phyloP scores from a whole-genome alignment of 2,113 vertebrate genomes.

The Phocoena phocoena region DNA sequence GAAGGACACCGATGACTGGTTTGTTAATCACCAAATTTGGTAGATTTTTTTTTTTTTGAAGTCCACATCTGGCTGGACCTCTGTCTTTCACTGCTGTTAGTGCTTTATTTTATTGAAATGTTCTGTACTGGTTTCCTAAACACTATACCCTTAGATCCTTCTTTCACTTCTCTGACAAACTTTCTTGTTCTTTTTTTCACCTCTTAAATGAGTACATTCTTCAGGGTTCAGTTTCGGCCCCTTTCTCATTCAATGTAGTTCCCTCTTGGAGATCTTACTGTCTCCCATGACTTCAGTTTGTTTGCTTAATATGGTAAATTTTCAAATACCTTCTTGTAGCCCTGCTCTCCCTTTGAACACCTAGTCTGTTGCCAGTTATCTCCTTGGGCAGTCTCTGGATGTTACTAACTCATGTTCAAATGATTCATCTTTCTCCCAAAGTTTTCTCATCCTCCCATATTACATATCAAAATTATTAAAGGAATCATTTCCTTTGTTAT shows the following conservation, averaged over 20 bases:
- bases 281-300: not conserved
- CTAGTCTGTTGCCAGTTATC: not conserved
- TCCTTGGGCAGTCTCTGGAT: not conserved
- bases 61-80: not conserved
- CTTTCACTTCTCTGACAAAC: not conserved
- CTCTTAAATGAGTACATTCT: not conserved
- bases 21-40: not conserved
- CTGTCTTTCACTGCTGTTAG: not conserved
- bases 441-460: not conserved
- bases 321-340: not conserved
- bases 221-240: not conserved
- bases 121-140: not conserved
- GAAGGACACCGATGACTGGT: not conserved
- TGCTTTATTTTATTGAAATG: not conserved
- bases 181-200: not conserved
- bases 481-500: not conserved
- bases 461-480: not conserved
- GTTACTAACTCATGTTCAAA: not conserved
- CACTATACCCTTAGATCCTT: not conserved
- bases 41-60: not conserved
- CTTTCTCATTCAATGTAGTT: not conserved
- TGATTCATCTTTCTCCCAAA: not conserved
- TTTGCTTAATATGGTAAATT: not conserved
- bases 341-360: not conserved
- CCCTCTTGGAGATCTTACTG: not conserved